phyloP scores from a whole-genome alignment of 2,113 vertebrate genomes.

The Motacilla alba region DNA sequence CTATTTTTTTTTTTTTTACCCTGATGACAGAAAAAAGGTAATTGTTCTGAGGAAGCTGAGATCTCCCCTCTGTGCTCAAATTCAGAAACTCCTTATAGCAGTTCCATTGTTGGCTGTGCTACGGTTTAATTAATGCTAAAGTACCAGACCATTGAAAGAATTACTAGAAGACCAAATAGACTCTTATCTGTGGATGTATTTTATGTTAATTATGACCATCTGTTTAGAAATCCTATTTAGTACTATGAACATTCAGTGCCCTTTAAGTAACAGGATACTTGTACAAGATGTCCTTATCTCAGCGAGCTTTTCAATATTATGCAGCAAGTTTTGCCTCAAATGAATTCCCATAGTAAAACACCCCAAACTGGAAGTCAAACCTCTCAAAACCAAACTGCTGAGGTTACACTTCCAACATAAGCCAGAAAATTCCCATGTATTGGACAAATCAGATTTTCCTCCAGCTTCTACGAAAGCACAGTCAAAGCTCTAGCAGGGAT shows the following conservation, averaged over 20 bases:
- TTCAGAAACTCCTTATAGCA: neutral
- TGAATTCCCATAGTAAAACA: neutral
- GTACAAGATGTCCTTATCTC: constrained; percentile 51
- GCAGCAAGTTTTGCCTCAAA: neutral
- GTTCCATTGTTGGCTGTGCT: neutral
- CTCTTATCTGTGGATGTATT: constrained; percentile 24
- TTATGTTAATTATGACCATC: constrained; percentile 60
- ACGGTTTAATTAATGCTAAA: constrained; percentile 27
- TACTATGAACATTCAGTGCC: constrained; percentile 10
- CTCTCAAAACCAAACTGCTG: neutral
- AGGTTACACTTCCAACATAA: neutral
- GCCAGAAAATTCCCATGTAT: neutral
- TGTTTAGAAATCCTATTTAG: constrained; percentile 57
- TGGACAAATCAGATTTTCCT: neutral
- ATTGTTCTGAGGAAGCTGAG: neutral
- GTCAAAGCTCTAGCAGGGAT: neutral
- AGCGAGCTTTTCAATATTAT: neutral
- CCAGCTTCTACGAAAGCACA: neutral
- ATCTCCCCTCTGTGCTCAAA: neutral
- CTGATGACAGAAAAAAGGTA: neutral
- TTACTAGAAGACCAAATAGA: constrained; percentile 48
- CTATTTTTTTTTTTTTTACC: neutral
- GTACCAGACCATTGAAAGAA: constrained; percentile 20
- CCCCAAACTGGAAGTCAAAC: neutral
- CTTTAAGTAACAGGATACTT: constrained; percentile 33